Base-by-base conservation (phyloP, 2,113 vertebrate genomes). In the Empidonax alnorum region DNA sequence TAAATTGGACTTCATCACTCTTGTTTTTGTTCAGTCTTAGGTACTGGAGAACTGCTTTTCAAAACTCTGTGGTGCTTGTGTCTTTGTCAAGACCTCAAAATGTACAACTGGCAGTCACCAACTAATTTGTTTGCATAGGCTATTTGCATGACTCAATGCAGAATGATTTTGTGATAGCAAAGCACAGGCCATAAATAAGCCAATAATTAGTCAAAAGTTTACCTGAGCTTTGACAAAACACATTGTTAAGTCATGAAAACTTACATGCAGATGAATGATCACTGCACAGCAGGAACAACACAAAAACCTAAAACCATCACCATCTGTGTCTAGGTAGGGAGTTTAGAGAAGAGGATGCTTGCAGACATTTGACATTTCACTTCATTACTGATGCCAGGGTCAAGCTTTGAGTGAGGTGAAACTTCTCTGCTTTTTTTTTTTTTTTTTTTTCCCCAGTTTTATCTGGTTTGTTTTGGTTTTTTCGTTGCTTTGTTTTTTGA, bases 191-290 rank as follows among this genome's bases (percentile, higher is more conserved):
- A 77, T 73, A 93, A 81, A 23, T 74, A 95, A 85, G 50, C 41
- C 74, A 91, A 39, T 41, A 84, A 69, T 89, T 61, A 88, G 31
- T 87, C 78, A 93, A 75, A 79, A 58, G 5, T 87, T 96, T 95
- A 89, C 59, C 73, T 91, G 80, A 41, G 9, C 27, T 82, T 59
- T 96, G 76, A 87, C 42, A 85, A 59, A 93, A 80, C 81, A 79
- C 28, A 22, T 53, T n/a, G 53, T 61, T 77, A 66, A 81, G 39
- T 91, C 84, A 73, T 94, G 55, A 62, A 75, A 62, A 71, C 18
- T 93, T 91, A 74, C 8, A 27, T 28, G 12, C n/a, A 35, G 13
- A 39, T 81, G 20, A 82, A 59, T 18, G 55, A 14, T 49, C 56
- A 61, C 28, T 83, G 82, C 87, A 63, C 33, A 77, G 42, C 66